Base-by-base conservation (phyloP, 2,113 vertebrate species). In the Leucopsar rothschildi region DNA sequence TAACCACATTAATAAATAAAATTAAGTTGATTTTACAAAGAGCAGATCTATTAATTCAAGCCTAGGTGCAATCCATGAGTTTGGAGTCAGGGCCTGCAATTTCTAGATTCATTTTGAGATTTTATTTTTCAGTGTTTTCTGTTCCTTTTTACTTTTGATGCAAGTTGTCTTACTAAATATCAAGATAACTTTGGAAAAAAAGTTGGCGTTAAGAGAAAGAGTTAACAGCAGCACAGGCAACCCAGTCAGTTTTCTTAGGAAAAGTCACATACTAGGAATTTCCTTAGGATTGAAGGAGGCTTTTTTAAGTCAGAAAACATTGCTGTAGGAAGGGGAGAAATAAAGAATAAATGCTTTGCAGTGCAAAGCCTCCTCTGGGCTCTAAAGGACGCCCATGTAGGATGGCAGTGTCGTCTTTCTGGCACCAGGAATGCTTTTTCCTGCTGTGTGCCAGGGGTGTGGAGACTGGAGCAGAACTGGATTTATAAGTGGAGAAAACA, bases 321-420 rank as follows among this genome's bases (percentile, higher is more conserved):
- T n/a, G 11, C 33, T 66, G 72, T 10, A 15, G 28, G 37, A 84
- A 71, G 37, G 42, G 35, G 7, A 69, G 44, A 78, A 92, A 71
- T 49, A 19, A 40, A 83, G 65, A 86, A 55, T 9, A 64, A 86
- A 64, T 3, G 11, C 12, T 79, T 55, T 40, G 49, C 49, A 23
- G 12, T 0, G 1, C 1, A 1, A 79, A 83, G 47, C 35, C 39
- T 78, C 37, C 0, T 0, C 35, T 22, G n/a, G 37, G 35, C 40
- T 78, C 35, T 7, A 49, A 72, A 89, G n/a, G 31, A 53, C 6
- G 0, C 64, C 83, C 37, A 27, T 39, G 88, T 6, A 33, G 65
- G 73, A 86, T 53, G 73, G 69, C 57, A 82, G 53, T 53, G 75
- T 59, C 5, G 0, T 45, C 52, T 88, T 95, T 65, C 80, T 83